Evolutionary conservation across 2,888 invertebrate genomes (phyloP), one percentile per base, ranked within the genome.

Genomic region (Coleophora flavipennella): DNA sequence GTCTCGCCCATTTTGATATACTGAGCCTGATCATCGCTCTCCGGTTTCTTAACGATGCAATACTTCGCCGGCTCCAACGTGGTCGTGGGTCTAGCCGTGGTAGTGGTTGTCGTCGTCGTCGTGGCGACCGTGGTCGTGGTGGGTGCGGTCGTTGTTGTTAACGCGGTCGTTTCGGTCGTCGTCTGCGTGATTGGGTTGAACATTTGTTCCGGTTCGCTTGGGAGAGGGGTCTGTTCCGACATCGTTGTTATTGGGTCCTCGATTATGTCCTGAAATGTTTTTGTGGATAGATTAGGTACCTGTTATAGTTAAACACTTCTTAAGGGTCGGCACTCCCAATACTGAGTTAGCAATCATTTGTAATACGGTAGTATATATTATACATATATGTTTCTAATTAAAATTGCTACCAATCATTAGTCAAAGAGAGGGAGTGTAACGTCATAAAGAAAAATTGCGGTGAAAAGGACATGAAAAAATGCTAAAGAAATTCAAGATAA

Each of bases 1-100:
- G 93, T 93, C 58, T 92, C 92, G 36, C 94, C 94, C 84, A 94
- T 94, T 55, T 91, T 89, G 57, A 95, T 94, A 55, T 91, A 91
- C 75, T 95, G 94, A 49, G 81, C 75, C 46, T 79, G 66, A 70
- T 93, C 92, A 48, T 91, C 90, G 60, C 92, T 92, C 62, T 92
- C 91, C 31, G 93, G 91, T 52, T 94, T 90, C 78, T 93, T 93
- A 36, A 93, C 92, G 39, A 93, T 91, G 68, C 95, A 95, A 61
- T 91, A 94, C 58, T 90, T 89, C 43, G 87, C 76, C 38, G 85
- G 85, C 54, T 83, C 84, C 43, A 86, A 67, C 27, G 90, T 89
- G 13, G 89, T 88, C 13, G 89, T 87, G 38, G 89, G 87, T 11
- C 69, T 72, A 0, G 85, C 75, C 10, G 89, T 89, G 1, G 85